Evolutionary conservation across 2,797 vertebrate genomes (phyloP), one percentile per base, ranked within the genome.

Genomic region (Acridotheres tristis): DNA sequence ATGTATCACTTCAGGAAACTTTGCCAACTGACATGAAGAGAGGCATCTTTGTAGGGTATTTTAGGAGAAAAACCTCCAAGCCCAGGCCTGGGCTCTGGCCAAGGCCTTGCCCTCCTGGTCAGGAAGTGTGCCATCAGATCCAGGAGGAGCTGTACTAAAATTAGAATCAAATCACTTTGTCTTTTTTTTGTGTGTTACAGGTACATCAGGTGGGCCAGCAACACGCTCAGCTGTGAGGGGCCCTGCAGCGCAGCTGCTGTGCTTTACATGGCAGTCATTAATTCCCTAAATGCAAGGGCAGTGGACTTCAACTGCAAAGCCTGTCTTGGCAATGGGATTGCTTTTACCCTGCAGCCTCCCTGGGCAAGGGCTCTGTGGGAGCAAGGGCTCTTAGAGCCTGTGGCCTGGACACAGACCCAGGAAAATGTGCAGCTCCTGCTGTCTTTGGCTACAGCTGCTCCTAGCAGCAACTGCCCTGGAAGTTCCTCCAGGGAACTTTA

Each of bases 151-250:
- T 61, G 23, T 27, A 36, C 36, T 51, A 27, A 17, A 13, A 50
- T 21, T 42, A 10, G 5, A 30, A 13, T 40, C 29, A 16, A 38
- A 17, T 61, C 13, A 21, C 20, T 68, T 68, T 51, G 48, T 23
- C 36, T 20, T 51, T 10, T 3, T 51, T 10, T 3, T 3, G 4
- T 11, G 6, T 51, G 15, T 38, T 51, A 30, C 2, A 5, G 19
- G 20, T 34, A 22, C 1, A 7, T 51, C 27, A 68, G 34, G 34
- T 5, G 4, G 14, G 34, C 66, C 34, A 50, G 66, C 19, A 50
- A 12, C n/a, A 21, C 19, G 17, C 19, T 21, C n/a, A 30, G 47
- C 14, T 51, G 32, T 27, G 47, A 30, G 47, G 65, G 19, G 34
- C 66, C 19, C n/a, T 68, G 65, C 26, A 68, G n/a, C 45, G 34